A percentile compares a stretch with the other conserved stretches of the same genome.
These are phyloP conservation scores for Callinectes sapidus DNA, from an alignment of 2,888 invertebrate species.

Conservation along the genomic window DNA sequence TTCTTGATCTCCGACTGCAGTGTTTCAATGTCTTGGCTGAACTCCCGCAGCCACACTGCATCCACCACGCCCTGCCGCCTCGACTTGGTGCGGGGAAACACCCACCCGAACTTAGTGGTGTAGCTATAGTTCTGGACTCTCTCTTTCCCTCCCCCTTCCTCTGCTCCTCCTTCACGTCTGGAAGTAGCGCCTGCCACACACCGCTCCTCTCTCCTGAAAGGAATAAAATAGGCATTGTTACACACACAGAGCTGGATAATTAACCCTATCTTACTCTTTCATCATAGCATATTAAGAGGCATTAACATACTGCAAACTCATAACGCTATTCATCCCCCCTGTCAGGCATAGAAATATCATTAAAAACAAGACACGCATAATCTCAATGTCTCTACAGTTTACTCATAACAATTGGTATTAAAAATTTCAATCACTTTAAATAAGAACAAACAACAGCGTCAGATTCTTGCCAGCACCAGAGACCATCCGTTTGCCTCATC, in stretches of 20 bases:
- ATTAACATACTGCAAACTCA: neutral
- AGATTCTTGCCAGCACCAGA: neutral
- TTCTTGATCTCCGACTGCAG: conserved; percentile 23
- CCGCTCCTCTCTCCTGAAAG: neutral
- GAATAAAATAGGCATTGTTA: neutral
- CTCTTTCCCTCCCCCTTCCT: neutral
- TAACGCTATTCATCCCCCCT: neutral
- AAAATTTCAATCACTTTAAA: neutral
- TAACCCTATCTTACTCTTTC: neutral
- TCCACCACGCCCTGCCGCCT: conserved; percentile 25
- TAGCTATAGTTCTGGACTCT: conserved; percentile 2
- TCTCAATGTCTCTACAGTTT: neutral
- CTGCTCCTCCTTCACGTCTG: neutral
- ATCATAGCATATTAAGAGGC: neutral
- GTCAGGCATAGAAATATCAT: neutral
- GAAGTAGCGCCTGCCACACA: neutral
- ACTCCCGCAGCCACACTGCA: conserved; percentile 13
- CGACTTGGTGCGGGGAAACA: conserved; percentile 20
- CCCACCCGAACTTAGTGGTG: conserved; percentile 43
- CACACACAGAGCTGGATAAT: neutral
- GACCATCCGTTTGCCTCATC: neutral
- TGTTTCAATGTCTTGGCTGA: neutral
- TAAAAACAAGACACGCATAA: neutral
- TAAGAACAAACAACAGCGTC: neutral
- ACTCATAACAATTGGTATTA: neutral